Conservation (phyloP, 2,888 invertebrate genomes). For the Pollenia labialis region DNA sequence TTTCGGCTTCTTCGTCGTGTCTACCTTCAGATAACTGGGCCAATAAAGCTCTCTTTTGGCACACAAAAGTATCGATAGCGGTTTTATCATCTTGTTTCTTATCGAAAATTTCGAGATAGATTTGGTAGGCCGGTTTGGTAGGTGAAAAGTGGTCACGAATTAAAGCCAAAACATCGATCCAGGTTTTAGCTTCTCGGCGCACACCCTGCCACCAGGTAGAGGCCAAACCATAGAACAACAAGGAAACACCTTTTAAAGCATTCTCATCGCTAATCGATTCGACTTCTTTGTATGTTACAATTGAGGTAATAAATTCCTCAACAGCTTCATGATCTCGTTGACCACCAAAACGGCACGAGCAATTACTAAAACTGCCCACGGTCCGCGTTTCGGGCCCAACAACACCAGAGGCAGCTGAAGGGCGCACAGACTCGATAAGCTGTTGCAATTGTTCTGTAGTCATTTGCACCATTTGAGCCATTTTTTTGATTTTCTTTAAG, state of each 20-base stretch:
- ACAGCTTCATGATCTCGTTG: conserved; percentile 82
- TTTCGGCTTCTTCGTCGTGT: conserved; percentile 80
- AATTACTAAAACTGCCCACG: conserved; percentile 81
- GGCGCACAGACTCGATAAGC: conserved; percentile 79
- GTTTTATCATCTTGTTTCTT: conserved; percentile 74
- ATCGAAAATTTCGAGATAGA: conserved; percentile 81
- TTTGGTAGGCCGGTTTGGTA: conserved; percentile 81
- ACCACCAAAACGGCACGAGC: conserved; percentile 78
- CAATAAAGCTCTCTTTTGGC: conserved; percentile 80
- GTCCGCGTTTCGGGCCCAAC: conserved; percentile 73
- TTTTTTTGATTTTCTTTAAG: conserved; percentile 62
- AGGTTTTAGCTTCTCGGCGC: conserved; percentile 79
- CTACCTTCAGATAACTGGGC: conserved; percentile 81
- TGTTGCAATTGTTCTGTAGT: conserved; percentile 80
- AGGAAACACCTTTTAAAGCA: conserved; percentile 80
- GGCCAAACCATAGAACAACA: conserved; percentile 79
- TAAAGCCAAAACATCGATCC: conserved; percentile 78
- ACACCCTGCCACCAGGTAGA: conserved; percentile 82
- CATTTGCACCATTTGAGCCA: conserved; percentile 76
- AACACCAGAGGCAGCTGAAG: conserved; percentile 74
- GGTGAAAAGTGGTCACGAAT: conserved; percentile 82
- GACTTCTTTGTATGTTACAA: conserved; percentile 81
- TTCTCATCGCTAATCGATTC: conserved; percentile 80
- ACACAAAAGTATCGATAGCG: conserved; percentile 80
- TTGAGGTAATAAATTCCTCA: conserved; percentile 80